Base-by-base conservation (phyloP, 53 echinoderm and acorn worm genomes). In the Mesocentrotus franciscanus region DNA sequence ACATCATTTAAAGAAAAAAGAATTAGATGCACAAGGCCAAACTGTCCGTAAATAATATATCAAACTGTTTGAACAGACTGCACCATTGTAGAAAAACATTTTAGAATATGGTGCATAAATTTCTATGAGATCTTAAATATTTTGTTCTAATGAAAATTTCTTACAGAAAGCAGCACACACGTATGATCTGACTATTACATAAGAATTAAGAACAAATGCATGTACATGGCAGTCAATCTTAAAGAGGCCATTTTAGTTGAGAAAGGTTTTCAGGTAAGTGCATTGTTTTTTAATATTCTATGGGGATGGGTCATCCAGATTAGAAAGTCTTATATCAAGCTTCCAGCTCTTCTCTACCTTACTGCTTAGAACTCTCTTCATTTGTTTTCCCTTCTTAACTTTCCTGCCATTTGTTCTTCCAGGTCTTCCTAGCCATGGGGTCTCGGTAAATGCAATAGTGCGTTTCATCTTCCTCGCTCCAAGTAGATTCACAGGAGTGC, bases 351-450 rank as follows among this genome's bases (percentile, higher is more conserved):
- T 61, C n/a, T 94, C 95, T 55, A 71, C 71, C 71, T 36, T 85
- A 35, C 85, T 85, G 18, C 95, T 87, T 6, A 94, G 71, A 16
- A 94, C 71, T 24, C 85, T 64, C 57, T 94, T 87, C 55, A 94
- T 68, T 42, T 34, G 64, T 26, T 85, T 85, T 36, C 95, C 95
- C 56, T 85, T 94, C 18, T 85, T 85, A 4, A 55, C 30, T 59
- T 94, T 94, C 87, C 56, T 85, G 42, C 85, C 87, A 71, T 85
- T 94, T 0, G 71, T 85, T 85, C 87, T 34, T 42, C 95, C 95
- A 17, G 95, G 14, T 42, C 95, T 61, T 10, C 95, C 95, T 16
- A 94, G 71, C 95, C 95, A 94, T 17, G 95, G 95, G 20, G 95
- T 94, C 95, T 94, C 95, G 0, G 71, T 61, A 64, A 94, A 94